A percentile compares a stretch with the other conserved stretches of the same genome.
phyloP scores from a whole-genome alignment of 1,140 invertebrate species.

The Dufourea novaeangliae region DNA sequence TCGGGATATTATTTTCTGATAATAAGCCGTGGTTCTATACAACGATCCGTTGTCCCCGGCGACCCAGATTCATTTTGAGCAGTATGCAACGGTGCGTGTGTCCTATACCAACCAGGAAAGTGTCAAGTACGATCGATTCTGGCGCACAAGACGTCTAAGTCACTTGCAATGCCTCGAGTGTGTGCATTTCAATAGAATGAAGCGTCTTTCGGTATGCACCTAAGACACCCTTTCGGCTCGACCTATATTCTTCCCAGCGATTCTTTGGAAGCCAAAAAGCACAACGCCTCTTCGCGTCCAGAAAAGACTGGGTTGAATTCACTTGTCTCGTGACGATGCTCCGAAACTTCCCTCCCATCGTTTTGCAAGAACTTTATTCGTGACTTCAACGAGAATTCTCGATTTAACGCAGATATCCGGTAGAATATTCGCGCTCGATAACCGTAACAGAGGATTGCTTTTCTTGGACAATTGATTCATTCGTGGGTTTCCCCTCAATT shows the following conservation, averaged over 20 bases:
- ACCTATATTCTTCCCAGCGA: slow-evolving; percentile 40
- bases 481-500: neutral
- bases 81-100: slow-evolving; percentile 31
- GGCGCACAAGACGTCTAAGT: slow-evolving; percentile 27
- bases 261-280: slow-evolving; percentile 43
- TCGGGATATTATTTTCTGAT: slow-evolving; percentile 36
- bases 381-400: slow-evolving; percentile 1
- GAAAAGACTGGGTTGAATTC: neutral
- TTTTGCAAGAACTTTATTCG: neutral
- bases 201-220: neutral
- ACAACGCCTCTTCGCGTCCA: slow-evolving; percentile 16
- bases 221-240: slow-evolving; percentile 16
- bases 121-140: slow-evolving; percentile 43
- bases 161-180: neutral
- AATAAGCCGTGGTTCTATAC: slow-evolving; percentile 44
- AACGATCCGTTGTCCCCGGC: slow-evolving; percentile 24
- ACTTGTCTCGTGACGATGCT: neutral
- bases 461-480: neutral
- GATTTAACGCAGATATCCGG: neutral
- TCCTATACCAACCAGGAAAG: too few relatives aligned
- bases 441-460: neutral
- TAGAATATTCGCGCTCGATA: neutral
- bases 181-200: slow-evolving; percentile 19
- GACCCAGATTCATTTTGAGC: slow-evolving; percentile 55
- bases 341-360: slow-evolving; percentile 3